Evolutionary conservation across 2,888 invertebrate species (phyloP).

Genomic region (Volucella inflata): DNA sequence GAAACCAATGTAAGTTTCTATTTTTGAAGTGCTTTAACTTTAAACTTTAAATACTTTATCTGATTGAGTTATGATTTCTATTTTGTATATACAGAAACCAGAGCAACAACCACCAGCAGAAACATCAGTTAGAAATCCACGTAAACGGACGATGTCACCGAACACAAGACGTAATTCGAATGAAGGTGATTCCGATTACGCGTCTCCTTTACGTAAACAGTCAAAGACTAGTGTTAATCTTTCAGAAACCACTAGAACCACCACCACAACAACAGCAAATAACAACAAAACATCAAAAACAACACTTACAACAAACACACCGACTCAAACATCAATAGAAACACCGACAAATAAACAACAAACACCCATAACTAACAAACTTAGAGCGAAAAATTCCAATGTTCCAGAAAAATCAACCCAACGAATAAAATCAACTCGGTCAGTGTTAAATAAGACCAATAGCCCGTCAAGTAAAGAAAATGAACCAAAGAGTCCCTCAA

Average conservation of each 20-base stretch:
- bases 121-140: slow-evolving; percentile 39
- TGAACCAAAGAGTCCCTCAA: slow-evolving; percentile 59
- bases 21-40: neutral
- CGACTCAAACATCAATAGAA: too few relatives aligned
- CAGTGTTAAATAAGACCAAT: slow-evolving; percentile 44
- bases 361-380: slow-evolving; percentile 27
- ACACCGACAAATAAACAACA: slow-evolving; percentile 14
- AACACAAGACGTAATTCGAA: slow-evolving; percentile 36
- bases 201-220: slow-evolving; percentile 79
- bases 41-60: too few relatives aligned
- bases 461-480: slow-evolving; percentile 73
- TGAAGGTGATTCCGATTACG: slow-evolving; percentile 59
- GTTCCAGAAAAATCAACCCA: slow-evolving; percentile 43
- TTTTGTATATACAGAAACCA: slow-evolving; percentile 21
- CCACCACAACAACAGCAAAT: neutral
- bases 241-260: slow-evolving; percentile 54
- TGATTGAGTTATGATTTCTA: neutral
- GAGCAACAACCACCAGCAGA: slow-evolving; percentile 16
- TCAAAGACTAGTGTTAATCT: slow-evolving; percentile 71
- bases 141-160: slow-evolving; percentile 75
- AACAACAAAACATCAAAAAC: slow-evolving; percentile 1
- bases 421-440: slow-evolving; percentile 16
- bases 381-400: slow-evolving; percentile 59
- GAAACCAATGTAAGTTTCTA: slow-evolving; percentile 33
- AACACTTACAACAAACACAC: neutral